Conservation (phyloP, 2,113 vertebrate species). For the Oncorhynchus keta region DNA sequence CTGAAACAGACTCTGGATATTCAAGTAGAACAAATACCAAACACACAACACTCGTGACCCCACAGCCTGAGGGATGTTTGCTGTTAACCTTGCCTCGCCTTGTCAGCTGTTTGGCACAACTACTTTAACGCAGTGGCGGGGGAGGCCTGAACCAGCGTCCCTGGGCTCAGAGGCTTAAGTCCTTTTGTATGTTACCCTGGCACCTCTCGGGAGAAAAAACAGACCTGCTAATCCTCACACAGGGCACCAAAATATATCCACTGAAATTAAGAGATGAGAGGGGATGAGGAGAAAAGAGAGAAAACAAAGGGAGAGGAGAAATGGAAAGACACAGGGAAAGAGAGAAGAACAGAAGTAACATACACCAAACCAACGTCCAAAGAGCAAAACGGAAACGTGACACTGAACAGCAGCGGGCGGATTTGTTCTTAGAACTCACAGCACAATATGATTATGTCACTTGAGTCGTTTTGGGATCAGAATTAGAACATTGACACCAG, state of each 20-base stretch:
- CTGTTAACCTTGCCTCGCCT: neutral
- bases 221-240: too few relatives aligned
- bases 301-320: neutral
- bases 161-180: too few relatives aligned
- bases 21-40: neutral
- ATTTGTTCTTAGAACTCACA: neutral
- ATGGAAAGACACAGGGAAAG: neutral
- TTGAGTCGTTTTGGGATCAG: neutral
- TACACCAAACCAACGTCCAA: neutral
- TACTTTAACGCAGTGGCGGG: too few relatives aligned
- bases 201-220: too few relatives aligned
- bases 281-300: too few relatives aligned
- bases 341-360: neutral
- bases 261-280: too few relatives aligned
- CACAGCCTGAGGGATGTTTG: neutral
- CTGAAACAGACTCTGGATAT: neutral
- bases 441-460: slow-evolving; percentile 5
- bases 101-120: neutral
- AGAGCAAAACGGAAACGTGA: neutral
- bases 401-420: neutral
- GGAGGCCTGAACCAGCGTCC: too few relatives aligned
- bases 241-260: too few relatives aligned
- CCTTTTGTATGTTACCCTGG: too few relatives aligned
- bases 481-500: neutral
- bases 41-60: neutral